Evolutionary conservation across 1,140 invertebrate genomes (phyloP).

Genomic region (Drosophila virilis): DNA sequence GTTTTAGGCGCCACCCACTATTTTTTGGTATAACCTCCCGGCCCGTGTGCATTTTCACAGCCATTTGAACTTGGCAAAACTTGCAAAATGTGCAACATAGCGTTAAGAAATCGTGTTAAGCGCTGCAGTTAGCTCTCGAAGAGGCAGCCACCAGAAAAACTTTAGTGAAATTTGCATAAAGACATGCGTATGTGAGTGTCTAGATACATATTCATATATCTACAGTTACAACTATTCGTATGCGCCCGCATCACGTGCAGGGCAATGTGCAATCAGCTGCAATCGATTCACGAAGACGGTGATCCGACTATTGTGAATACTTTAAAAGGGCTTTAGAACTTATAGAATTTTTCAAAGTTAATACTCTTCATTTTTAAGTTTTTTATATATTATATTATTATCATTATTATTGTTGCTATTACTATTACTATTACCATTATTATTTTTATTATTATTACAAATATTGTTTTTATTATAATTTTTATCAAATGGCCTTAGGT

Average conservation of each 20-base stretch:
- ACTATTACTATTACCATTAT: too few species aligned
- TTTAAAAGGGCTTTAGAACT: too few species aligned
- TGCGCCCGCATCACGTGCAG: neutral
- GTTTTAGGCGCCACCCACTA: neutral
- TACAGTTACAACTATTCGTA: neutral
- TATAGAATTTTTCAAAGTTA: too few species aligned
- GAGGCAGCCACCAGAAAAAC: constrained; percentile 48
- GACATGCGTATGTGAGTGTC: constrained; percentile 16
- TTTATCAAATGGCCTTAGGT: too few species aligned
- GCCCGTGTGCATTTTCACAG: constrained; percentile 75
- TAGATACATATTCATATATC: constrained; percentile 3
- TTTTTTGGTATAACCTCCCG: neutral
- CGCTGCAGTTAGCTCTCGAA: constrained; percentile 62
- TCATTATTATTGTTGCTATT: too few species aligned
- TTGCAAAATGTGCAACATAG: constrained; percentile 75
- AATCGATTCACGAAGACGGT: constrained; percentile 4
- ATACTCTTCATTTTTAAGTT: too few species aligned
- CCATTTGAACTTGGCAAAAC: constrained; percentile 77
- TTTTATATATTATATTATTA: too few species aligned
- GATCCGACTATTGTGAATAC: neutral
- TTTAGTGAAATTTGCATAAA: constrained; percentile 47
- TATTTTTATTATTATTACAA: too few species aligned
- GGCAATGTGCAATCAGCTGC: neutral
- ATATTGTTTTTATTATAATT: too few species aligned
- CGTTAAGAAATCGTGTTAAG: constrained; percentile 74